Base-by-base conservation (phyloP, 2,888 invertebrate genomes). In the Sarcophaga caerulescens region DNA sequence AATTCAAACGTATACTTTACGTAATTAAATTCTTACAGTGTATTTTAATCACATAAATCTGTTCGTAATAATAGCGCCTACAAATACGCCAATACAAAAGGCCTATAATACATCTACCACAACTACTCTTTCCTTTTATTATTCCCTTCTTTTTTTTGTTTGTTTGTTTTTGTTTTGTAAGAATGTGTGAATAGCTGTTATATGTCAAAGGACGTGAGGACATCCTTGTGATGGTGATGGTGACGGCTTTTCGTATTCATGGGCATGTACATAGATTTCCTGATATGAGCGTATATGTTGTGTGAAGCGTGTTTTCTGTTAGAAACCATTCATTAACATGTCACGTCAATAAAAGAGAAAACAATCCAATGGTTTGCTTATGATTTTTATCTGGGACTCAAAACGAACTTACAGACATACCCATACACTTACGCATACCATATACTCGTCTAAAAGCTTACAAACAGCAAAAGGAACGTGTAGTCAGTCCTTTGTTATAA, bases 351-450 rank as follows among this genome's bases (percentile, higher is more conserved):
- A 63, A 11, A 63, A 68, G 57, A 70, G 66, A 75, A 77, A 81
- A 84, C 75, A 78, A 84, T 84, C 81, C 81, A 84, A 86, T 84
- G 66, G 80, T 81, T 86, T 84, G 86, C 78, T 86, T 81, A 81
- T 86, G 84, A 84, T 81, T 84, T 84, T 79, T 84, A 86, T 86
- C 84, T 84, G 57, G 19, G 10, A 17, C 65, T 60, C 66, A 62
- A 80, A 77, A 52, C 19, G 60, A 69, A 81, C 52, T n/a, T 47
- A 45, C 21, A 69, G 44, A 47, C 66, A 59, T 35, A 68, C 66
- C 12, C 60, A 19, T n/a, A 59, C 19, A 19, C n/a, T 19, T 19
- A 10, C 4, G 21, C 70, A 35, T 25, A 35, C 35, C 14, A 66
- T 5, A 17, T 57, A 59, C 68, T 45, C 12, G 59, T 57, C 52